Evolutionary conservation across 2,797 vertebrate species (phyloP), one percentile per base, ranked within the genome.

Genomic region (Scomberomorus guttatus): DNA sequence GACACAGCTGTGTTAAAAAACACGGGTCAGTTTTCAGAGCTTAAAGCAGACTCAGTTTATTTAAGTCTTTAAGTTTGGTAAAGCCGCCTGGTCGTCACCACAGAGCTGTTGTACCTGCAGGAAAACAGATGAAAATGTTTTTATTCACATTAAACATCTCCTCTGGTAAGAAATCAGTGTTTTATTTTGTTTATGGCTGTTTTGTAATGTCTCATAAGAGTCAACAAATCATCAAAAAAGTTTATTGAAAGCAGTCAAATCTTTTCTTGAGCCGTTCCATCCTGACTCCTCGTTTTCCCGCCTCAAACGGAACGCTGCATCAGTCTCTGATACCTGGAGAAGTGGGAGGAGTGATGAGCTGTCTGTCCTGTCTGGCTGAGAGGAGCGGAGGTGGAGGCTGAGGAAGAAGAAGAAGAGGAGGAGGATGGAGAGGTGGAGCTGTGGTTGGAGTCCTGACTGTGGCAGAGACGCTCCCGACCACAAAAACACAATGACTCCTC

Each of bases 21-120:
- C 17, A 39, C n/a, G 5, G 32, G 32, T 32, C 32, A 32, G 5
- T 37, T 37, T 3, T 11, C 9, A 37, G 37, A 37, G 37, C 34
- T 37, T 11, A 32, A 37, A 37, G 34, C 10, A 18, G 44, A 18
- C 17, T 48, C 42, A 44, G 44, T 46, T 50, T 50, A 50, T 20
- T 50, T 2, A 48, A 48, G 13, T 52, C 0, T 27, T 83, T 72
- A 82, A 37, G 67, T 27, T 8, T 61, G 74, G 72, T 83, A 80
- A 39, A 90, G 82, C 2, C 44, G 42, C 24, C 79, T 65, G 59
- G 68, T 62, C 1, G 82, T 88, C 66, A 89, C 67, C 18, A 73
- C 72, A 2, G 86, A 90, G 77, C 89, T 92, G 83, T 90, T 92
- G 27, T 85, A 90, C 42, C 89, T 91, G 85, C 56, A 72, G 32